Conservation (phyloP, 2,888 invertebrate genomes). For the Ichneumon xanthorius region DNA sequence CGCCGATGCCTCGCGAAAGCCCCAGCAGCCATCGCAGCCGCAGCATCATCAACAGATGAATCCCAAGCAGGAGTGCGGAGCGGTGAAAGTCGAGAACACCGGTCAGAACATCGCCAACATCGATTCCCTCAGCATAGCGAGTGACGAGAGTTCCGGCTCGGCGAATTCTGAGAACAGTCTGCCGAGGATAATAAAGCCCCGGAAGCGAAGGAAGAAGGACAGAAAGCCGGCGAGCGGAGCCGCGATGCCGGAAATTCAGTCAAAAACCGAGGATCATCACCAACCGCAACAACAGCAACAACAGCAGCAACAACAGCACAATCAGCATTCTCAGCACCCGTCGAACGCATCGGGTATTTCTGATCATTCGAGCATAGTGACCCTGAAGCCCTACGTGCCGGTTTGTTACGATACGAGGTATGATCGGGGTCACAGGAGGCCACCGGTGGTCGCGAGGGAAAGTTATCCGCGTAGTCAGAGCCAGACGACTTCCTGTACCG, state of each 20-base stretch:
- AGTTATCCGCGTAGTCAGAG: constrained; percentile 78
- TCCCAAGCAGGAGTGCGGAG: constrained; percentile 84
- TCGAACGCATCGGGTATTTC: constrained; percentile 64
- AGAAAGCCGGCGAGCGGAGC: constrained; percentile 87
- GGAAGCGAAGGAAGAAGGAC: constrained; percentile 96
- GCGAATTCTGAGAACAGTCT: constrained; percentile 90
- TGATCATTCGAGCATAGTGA: constrained; percentile 79
- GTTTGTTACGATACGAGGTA: constrained; percentile 80
- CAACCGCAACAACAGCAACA: constrained; percentile 66
- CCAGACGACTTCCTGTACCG: constrained; percentile 72
- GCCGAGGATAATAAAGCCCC: constrained; percentile 95
- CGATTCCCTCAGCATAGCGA: constrained; percentile 90
- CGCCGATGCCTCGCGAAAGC: constrained; percentile 58
- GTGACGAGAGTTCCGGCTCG: constrained; percentile 91
- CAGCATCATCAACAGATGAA: constrained; percentile 71
- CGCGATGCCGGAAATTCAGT: constrained; percentile 70
- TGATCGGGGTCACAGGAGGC: constrained; percentile 77
- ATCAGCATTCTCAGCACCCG: constrained; percentile 66
- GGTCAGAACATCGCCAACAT: constrained; percentile 86
- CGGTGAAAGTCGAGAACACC: constrained; percentile 69
- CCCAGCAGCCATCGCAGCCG: constrained; percentile 54
- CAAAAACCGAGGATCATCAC: constrained; percentile 75
- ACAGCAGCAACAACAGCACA: constrained; percentile 60
- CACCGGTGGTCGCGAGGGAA: constrained; percentile 77
- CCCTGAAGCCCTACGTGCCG: constrained; percentile 85